Evolutionary conservation across 2,113 vertebrate species (phyloP).

Genomic region (Oreochromis tanganicae): DNA sequence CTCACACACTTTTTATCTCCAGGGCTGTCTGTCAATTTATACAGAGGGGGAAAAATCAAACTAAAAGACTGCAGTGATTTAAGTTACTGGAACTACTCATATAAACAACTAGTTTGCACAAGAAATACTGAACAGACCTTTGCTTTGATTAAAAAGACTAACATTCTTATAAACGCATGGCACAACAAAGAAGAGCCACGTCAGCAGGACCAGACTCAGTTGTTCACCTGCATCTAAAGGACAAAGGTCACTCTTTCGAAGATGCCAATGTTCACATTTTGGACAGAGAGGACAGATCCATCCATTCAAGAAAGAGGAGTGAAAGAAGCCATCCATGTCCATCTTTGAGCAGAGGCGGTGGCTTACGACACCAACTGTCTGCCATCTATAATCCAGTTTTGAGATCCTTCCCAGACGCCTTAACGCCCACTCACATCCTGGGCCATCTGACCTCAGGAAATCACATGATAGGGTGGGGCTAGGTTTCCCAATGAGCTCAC

Average conservation of each 20-base stretch:
- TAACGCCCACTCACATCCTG: background rate
- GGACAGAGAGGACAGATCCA: background rate
- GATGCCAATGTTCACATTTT: background rate
- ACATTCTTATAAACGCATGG: background rate
- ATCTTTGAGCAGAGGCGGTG: background rate
- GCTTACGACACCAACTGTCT: background rate
- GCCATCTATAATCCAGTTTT: too few species aligned
- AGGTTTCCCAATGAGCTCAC: background rate
- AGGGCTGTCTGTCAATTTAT: background rate
- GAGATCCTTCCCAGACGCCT: background rate
- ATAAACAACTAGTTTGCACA: rapidly evolving
- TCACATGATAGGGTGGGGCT: background rate
- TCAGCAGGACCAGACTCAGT: background rate
- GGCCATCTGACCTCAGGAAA: background rate
- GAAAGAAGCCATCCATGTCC: background rate
- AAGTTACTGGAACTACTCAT: background rate
- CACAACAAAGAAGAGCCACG: background rate
- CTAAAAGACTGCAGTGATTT: background rate
- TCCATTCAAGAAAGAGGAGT: background rate
- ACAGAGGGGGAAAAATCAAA: background rate
- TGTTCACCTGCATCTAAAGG: background rate
- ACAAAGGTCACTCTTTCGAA: background rate
- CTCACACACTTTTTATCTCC: background rate
- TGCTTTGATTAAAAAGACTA: background rate
- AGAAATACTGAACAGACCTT: background rate